Percentiles rank a stretch among this genome's conserved stretches.
Conservation (phyloP, 2,888 invertebrate species). For the Drosophila maculinotata region DNA sequence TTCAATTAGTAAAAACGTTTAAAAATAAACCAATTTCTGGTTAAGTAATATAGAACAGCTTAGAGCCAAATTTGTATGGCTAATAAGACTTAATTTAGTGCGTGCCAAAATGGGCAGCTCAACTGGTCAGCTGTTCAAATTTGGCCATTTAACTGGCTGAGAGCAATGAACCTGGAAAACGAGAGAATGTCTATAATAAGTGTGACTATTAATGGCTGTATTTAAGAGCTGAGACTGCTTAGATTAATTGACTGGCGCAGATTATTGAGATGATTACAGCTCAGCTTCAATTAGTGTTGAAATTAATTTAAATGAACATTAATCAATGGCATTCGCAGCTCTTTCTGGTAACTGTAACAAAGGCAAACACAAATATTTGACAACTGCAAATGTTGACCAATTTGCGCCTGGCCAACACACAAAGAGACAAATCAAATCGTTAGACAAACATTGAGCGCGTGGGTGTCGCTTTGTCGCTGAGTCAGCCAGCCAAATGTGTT, state of each 20-base stretch:
- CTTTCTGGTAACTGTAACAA: neutral
- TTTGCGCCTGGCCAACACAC: conserved; percentile 16
- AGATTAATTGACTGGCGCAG: conserved; percentile 37
- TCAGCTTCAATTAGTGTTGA: conserved; percentile 35
- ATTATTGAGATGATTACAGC: conserved; percentile 20
- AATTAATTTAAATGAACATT: conserved; percentile 35
- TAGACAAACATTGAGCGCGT: conserved; percentile 40
- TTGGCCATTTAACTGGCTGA: conserved; percentile 25
- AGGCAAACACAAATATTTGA: conserved; percentile 21
- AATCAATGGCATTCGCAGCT: conserved; percentile 26
- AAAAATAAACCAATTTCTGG: conserved; percentile 22
- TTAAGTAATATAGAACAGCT: conserved; percentile 6
- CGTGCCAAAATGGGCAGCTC: conserved; percentile 45
- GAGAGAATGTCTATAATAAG: conserved; percentile 28
- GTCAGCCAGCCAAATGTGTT: conserved; percentile 35
- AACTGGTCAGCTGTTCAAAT: conserved; percentile 24
- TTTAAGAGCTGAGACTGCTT: conserved; percentile 15
- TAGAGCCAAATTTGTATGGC: conserved; percentile 8
- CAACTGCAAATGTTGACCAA: conserved; percentile 18
- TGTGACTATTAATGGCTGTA: conserved; percentile 30
- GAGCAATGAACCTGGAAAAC: conserved; percentile 63
- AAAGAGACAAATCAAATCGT: conserved; percentile 22
- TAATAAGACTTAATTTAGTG: conserved; percentile 48
- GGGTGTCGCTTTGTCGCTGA: conserved; percentile 39
- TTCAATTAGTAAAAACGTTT: conserved; percentile 32